Evolutionary conservation across 2,888 invertebrate genomes (phyloP), one percentile per base, ranked within the genome.

Genomic region (Cantharis flavilabris): DNA sequence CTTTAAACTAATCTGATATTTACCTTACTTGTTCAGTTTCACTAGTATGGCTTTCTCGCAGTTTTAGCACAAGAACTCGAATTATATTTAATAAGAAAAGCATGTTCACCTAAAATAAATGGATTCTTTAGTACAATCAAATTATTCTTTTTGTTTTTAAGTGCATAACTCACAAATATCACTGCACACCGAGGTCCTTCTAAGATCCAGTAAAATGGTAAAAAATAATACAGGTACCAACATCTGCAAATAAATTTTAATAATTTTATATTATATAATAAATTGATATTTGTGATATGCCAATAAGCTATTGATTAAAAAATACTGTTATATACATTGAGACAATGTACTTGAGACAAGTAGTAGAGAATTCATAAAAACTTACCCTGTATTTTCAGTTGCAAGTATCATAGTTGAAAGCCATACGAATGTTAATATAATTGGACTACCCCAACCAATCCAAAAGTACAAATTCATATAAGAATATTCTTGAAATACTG

Each of bases 171-270:
- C 89, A 97, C 97, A 89, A 94, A 85, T 82, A 98, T 93, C 20
- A 97, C 93, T 2, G 91, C 91, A 76, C 95, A 90, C 72, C 98
- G 90, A 0, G 97, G 97, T 20, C 95, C 97, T 88, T 98, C 97
- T 26, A 97, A 89, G 81, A 98, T 95, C 97, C 97, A 98, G 86
- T 96, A 97, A 83, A 94, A 93, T 0, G 91, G 88, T 9, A 93
- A 91, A 80, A 96, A 92, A 86, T 96, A 96, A 86, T 97, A 97
- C 4, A 95, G 95, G 89, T 93, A 95, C 95, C 96, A 96, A 85
- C 96, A 94, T 77, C 92, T 92, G 85, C 62, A 87, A 87, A 33
- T 33, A 65, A 65, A 65, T 26, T 26, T 5, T 1, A 26, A 9
- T 26, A 26, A 26, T 26, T 26, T 26, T 9, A 26, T 26, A 26